Conservation (phyloP, 92 coral and sea anemone species). For the Heliopora coerulea region DNA sequence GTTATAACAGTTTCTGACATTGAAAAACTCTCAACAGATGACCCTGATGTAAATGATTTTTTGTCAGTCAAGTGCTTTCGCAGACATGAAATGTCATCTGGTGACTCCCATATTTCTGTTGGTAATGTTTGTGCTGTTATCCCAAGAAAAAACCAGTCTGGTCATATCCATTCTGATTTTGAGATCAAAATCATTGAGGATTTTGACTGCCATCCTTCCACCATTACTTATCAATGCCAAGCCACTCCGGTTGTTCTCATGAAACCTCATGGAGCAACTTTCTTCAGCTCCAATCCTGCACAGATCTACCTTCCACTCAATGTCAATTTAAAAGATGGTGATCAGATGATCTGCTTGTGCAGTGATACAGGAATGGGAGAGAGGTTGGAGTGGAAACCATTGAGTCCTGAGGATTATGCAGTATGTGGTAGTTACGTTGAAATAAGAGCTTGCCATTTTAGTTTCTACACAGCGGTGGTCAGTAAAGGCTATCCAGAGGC, state of each 20-base stretch:
- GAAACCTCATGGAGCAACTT: conserved; percentile 88
- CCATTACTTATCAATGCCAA: conserved; percentile 57
- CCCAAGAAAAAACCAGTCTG: conserved; percentile 79
- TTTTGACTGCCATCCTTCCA: conserved; percentile 58
- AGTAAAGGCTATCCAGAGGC: conserved; percentile 87
- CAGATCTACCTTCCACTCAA: conserved; percentile 74
- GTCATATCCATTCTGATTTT: conserved; percentile 81
- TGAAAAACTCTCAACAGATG: not conserved
- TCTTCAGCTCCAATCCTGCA: conserved; percentile 78
- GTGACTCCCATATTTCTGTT: conserved; percentile 55
- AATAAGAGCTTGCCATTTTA: conserved; percentile 80
- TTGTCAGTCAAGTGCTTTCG: not conserved
- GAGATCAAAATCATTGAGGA: conserved; percentile 71
- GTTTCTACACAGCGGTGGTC: conserved; percentile 83
- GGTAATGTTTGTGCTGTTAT: conserved; percentile 86
- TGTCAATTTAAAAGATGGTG: conserved; percentile 50
- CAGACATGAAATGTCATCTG: not conserved
- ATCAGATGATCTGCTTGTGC: conserved; percentile 71
- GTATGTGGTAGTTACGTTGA: conserved; percentile 67
- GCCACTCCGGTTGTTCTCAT: conserved; percentile 76
- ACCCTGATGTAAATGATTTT: not conserved
- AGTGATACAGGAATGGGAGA: conserved; percentile 83
- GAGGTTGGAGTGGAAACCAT: conserved; percentile 62
- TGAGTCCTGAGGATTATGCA: conserved; percentile 63
- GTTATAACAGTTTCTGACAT: too few species aligned